Evolutionary conservation across 2,797 vertebrate species (phyloP).

Genomic region (Rhincodon typus): DNA sequence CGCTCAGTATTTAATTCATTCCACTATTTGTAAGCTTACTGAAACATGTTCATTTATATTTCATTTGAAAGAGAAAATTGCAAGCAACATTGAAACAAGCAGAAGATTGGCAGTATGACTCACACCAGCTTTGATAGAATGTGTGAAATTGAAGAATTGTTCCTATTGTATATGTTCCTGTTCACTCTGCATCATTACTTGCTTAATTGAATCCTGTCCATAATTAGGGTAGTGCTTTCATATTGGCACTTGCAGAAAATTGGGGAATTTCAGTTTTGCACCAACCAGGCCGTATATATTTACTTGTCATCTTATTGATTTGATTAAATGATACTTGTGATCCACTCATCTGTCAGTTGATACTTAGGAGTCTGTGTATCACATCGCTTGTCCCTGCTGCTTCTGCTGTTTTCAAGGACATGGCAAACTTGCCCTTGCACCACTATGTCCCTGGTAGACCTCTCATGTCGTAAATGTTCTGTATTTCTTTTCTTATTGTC

Average conservation of each 20-base stretch:
- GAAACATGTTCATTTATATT: background rate
- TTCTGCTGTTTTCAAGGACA: background rate
- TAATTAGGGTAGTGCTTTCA: background rate
- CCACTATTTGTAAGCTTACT: background rate
- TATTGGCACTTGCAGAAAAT: background rate
- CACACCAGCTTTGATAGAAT: conserved; percentile 25
- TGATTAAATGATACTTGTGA: background rate
- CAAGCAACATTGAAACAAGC: background rate
- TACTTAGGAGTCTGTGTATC: background rate
- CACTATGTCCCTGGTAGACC: background rate
- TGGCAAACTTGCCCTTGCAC: background rate
- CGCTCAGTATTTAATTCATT: background rate
- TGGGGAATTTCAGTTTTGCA: background rate
- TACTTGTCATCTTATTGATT: background rate
- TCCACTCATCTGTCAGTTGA: background rate
- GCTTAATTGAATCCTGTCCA: conserved; percentile 27
- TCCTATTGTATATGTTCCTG: conserved; percentile 24
- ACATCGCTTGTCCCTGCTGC: background rate
- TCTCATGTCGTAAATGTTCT: background rate
- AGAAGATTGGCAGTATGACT: background rate
- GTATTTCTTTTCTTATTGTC: background rate
- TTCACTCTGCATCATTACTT: background rate
- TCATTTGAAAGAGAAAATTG: background rate
- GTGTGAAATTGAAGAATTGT: conserved; percentile 37
- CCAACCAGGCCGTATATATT: background rate